A percentile compares a stretch with the other conserved stretches of the same genome.
Evolutionary conservation across 2,888 invertebrate species (phyloP).

Genomic region (Salpingus planirostris): DNA sequence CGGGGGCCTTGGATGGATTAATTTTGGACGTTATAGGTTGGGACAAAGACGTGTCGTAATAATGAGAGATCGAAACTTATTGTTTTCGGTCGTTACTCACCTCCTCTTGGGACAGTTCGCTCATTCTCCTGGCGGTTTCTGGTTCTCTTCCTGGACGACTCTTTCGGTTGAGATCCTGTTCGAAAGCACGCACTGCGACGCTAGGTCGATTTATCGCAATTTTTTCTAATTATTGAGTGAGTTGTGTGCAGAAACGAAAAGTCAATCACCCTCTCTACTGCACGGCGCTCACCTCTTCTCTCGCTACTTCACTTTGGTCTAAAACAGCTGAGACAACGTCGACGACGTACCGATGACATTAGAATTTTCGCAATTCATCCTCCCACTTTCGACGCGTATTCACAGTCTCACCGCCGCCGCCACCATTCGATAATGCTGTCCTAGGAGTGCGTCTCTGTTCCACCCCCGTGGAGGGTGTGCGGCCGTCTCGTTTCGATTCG

Average conservation of each 20-base stretch:
- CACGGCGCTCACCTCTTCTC: too few species aligned
- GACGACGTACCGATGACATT: constrained; percentile 29
- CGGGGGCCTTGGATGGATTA: too few species aligned
- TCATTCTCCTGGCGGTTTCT: constrained; percentile 46
- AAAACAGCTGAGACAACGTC: constrained; percentile 36
- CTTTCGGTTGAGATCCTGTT: constrained; percentile 9
- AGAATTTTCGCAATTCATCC: constrained; percentile 24
- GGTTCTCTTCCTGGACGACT: not conserved
- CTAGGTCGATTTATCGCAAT: constrained; percentile 2
- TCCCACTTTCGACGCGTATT: constrained; percentile 12
- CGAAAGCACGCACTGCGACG: not conserved
- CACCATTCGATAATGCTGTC: constrained; percentile 18
- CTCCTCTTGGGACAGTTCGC: constrained; percentile 84
- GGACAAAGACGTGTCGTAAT: too few species aligned
- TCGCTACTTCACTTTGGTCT: constrained; percentile 19
- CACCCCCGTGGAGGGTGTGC: not conserved
- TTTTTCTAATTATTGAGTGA: constrained; percentile 6
- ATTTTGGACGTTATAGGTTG: too few species aligned
- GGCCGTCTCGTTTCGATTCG: constrained; percentile 1
- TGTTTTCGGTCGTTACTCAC: too few species aligned
- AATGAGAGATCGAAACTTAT: too few species aligned
- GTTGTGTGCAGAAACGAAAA: constrained; percentile 31
- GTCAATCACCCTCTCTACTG: constrained; percentile 39
- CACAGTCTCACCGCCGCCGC: constrained; percentile 31
- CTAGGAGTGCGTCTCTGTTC: constrained; percentile 3